Evolutionary conservation across 2,113 vertebrate species (phyloP).

Genomic region (Datnioides undecimradiatus): DNA sequence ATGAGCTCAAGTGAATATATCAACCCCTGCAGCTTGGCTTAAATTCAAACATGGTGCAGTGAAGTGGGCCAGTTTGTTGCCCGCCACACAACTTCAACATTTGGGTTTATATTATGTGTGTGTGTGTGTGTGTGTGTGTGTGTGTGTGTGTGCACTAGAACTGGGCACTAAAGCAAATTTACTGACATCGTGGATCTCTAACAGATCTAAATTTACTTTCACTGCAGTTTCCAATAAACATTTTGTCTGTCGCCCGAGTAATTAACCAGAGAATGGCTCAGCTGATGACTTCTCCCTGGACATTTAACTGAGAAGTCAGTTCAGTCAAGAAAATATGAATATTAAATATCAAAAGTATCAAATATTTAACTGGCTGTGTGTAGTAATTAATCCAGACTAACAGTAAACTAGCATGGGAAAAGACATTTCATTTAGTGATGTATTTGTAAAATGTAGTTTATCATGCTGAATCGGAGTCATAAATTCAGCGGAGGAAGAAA

Average conservation of each 20-base stretch:
- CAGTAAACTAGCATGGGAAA: neutral
- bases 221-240: neutral
- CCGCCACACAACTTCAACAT: slow-evolving; percentile 33
- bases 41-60: slow-evolving; percentile 51
- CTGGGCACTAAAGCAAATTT: neutral
- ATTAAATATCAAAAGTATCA: too few species aligned
- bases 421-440: neutral
- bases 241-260: neutral
- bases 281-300: neutral
- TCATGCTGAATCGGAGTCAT: too few species aligned
- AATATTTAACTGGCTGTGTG: neutral
- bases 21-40: slow-evolving; percentile 62
- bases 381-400: neutral
- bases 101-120: slow-evolving; percentile 1
- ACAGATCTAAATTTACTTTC: neutral
- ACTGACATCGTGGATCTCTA: neutral
- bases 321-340: neutral
- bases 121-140: neutral
- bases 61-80: slow-evolving; percentile 51
- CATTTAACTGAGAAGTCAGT: neutral
- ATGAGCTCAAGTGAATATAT: slow-evolving; percentile 63
- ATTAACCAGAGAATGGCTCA: neutral
- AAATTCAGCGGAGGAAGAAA: too few species aligned
- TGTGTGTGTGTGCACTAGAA: neutral
- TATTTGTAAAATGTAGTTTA: too few species aligned